Conservation (phyloP, 2,888 invertebrate species). For the Andrena praecox region DNA sequence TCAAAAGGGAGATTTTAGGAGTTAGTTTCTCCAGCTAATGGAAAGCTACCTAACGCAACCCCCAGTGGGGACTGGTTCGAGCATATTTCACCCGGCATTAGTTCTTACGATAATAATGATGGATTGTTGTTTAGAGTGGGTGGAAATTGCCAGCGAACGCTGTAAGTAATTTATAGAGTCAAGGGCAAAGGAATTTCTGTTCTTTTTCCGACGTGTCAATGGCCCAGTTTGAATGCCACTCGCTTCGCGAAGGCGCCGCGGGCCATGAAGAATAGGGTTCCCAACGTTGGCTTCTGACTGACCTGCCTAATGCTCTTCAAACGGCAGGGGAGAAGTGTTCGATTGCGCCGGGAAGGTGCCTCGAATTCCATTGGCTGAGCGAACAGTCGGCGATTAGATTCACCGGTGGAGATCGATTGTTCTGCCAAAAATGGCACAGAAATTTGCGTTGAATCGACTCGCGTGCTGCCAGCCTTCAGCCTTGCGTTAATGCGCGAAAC, state of each 20-base stretch:
- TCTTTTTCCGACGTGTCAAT: slow-evolving; percentile 48
- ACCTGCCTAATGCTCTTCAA: slow-evolving; percentile 57
- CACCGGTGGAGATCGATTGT: slow-evolving; percentile 55
- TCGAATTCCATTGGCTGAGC: slow-evolving; percentile 1
- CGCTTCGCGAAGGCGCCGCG: slow-evolving; percentile 30
- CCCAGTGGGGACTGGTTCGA: no score
- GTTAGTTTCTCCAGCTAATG: no score
- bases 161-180: not conserved
- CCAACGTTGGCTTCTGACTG: slow-evolving; percentile 46
- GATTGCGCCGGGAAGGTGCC: not conserved
- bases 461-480: slow-evolving; percentile 47
- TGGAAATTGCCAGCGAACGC: not conserved
- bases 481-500: slow-evolving; percentile 23
- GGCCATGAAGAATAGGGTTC: slow-evolving; percentile 38
- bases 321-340: not conserved
- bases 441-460: slow-evolving; percentile 71
- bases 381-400: slow-evolving; percentile 30
- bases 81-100: no score
- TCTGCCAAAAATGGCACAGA: slow-evolving; percentile 57
- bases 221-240: slow-evolving; percentile 57
- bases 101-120: not conserved
- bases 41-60: no score
- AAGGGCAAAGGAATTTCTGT: slow-evolving; percentile 1
- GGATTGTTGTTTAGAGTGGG: not conserved
- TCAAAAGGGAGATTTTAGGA: no score